Evolutionary conservation across 1,140 invertebrate genomes (phyloP).

Genomic region (Cyclina sinensis): DNA sequence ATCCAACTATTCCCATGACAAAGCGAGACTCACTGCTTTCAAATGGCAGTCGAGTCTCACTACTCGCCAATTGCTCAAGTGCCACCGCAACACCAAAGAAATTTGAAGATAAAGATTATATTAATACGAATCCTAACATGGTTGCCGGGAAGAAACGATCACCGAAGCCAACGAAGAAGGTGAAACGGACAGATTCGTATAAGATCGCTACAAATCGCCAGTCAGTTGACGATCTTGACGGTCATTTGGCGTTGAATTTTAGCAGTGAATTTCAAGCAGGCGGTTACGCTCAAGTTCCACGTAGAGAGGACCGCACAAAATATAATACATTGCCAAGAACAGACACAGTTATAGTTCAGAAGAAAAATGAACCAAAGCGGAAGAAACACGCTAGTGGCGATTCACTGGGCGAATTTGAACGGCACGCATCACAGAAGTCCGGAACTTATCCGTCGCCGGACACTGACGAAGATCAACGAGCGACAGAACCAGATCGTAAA

Average conservation of each 20-base stretch:
- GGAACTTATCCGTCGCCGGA: conserved; percentile 61
- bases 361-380: not conserved
- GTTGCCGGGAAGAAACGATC: conserved; percentile 58
- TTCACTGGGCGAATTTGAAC: not conserved
- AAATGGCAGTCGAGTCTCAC: not conserved
- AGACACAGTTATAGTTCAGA: not conserved
- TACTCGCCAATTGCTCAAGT: conserved; percentile 4
- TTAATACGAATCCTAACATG: conserved; percentile 58
- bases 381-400: not conserved
- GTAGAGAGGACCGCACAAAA: conserved; percentile 24
- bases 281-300: not conserved
- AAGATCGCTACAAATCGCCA: conserved; percentile 48
- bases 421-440: conserved; percentile 51
- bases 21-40: conserved; percentile 48
- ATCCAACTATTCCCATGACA: conserved; percentile 55
- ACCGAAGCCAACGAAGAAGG: conserved; percentile 8
- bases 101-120: conserved; percentile 5
- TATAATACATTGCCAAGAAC: conserved; percentile 58
- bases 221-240: conserved; percentile 43
- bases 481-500: conserved; percentile 36
- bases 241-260: too few relatives aligned
- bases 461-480: conserved; percentile 52
- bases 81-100: not conserved
- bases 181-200: conserved; percentile 56
- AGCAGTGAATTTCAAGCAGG: not conserved